Evolutionary conservation across 2,113 vertebrate species (phyloP).

Genomic region (Tragulus kanchil): DNA sequence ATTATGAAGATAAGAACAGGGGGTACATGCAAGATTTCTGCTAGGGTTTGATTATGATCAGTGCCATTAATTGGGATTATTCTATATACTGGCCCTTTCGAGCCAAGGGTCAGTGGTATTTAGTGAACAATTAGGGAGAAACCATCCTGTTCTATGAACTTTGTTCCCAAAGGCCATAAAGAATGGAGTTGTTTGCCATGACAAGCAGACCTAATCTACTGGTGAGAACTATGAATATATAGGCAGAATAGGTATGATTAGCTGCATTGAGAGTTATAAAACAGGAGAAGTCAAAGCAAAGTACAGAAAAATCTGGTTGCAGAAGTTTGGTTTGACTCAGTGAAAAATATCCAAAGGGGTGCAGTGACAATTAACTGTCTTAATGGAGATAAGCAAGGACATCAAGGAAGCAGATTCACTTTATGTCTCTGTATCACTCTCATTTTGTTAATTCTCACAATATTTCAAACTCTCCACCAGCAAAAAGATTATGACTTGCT

Average conservation of each 20-base stretch:
- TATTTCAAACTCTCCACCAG: background rate
- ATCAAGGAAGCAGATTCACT: too few species aligned
- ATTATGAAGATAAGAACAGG: background rate
- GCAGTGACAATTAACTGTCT: background rate
- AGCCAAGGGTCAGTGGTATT: background rate
- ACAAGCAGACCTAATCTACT: background rate
- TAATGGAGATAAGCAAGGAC: background rate
- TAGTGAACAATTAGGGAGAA: background rate
- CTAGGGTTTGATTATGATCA: background rate
- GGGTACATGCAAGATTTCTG: background rate
- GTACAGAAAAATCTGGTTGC: background rate
- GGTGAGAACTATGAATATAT: background rate
- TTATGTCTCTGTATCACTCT: background rate
- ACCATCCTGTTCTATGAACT: background rate
- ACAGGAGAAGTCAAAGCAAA: background rate
- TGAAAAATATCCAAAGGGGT: background rate
- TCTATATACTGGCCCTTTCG: background rate
- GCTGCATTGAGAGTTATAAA: background rate
- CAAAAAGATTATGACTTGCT: background rate
- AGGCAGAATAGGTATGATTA: background rate
- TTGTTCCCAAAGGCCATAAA: background rate
- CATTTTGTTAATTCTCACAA: background rate
- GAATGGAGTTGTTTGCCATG: background rate
- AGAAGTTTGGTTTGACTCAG: background rate
- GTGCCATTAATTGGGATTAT: background rate